phyloP scores from a whole-genome alignment of 2,797 vertebrate species.

The Falco rusticolus region DNA sequence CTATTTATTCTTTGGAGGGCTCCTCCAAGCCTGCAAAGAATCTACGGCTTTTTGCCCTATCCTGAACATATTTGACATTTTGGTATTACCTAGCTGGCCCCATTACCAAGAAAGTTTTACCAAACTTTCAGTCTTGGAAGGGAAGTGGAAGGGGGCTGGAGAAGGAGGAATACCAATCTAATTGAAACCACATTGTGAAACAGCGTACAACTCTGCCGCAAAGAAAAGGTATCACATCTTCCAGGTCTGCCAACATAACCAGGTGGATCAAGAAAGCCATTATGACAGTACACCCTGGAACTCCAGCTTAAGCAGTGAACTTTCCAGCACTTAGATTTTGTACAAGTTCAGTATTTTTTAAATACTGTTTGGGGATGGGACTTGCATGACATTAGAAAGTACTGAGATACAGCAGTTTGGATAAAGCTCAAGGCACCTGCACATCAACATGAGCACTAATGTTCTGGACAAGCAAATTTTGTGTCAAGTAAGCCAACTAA shows the following conservation, averaged over 20 bases:
- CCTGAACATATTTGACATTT: not conserved
- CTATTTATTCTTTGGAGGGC: not conserved
- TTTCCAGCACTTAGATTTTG: slow-evolving; percentile 26
- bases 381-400: not conserved
- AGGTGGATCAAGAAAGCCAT: slow-evolving; percentile 12
- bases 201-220: not conserved
- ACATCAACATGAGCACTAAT: no score
- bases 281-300: not conserved
- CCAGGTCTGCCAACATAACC: not conserved
- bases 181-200: not conserved
- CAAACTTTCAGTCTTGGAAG: not conserved
- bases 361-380: not conserved
- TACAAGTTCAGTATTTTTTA: not conserved
- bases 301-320: not conserved
- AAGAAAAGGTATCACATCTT: slow-evolving; percentile 12
- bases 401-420: not conserved
- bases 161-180: not conserved
- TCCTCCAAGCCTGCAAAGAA: not conserved
- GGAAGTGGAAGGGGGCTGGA: not conserved
- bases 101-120: not conserved
- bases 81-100: not conserved
- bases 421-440: not conserved
- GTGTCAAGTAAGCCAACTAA: not conserved
- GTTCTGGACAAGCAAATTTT: not conserved
- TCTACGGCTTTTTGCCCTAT: not conserved